Conservation (phyloP, 1,140 invertebrate genomes). For the Danaus plexippus region DNA sequence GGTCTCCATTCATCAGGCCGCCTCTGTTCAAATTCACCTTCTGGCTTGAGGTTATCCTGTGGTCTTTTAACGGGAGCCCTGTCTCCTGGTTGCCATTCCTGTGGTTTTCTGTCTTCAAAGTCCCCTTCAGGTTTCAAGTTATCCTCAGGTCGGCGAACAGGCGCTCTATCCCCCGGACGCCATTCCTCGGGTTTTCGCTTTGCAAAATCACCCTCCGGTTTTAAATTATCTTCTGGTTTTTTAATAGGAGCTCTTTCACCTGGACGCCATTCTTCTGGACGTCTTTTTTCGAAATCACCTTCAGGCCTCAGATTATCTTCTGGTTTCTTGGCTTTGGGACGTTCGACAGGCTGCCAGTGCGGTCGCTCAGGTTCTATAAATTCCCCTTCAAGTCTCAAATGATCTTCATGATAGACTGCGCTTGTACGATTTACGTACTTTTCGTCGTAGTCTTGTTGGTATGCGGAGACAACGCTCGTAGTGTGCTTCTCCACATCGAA, state of each 20-base stretch:
- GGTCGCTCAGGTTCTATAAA: constrained; percentile 59
- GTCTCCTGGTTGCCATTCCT: constrained; percentile 75
- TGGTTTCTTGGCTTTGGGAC: constrained; percentile 64
- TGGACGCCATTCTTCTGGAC: constrained; percentile 52
- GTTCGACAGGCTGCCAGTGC: constrained; percentile 60
- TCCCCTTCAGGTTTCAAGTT: constrained; percentile 66
- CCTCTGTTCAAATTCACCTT: constrained; percentile 72
- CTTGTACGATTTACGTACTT: constrained; percentile 74
- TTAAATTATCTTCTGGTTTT: constrained; percentile 47
- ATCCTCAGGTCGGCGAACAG: constrained; percentile 42
- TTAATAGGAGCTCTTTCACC: constrained; percentile 70
- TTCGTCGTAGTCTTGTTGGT: constrained; percentile 77
- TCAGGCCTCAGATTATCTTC: constrained; percentile 52
- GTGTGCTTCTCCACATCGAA: constrained; percentile 68
- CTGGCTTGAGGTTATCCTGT: constrained; percentile 64
- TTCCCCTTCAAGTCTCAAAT: constrained; percentile 72
- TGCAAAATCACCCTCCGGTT: constrained; percentile 68
- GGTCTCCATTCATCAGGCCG: constrained; percentile 68
- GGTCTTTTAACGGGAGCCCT: constrained; percentile 74
- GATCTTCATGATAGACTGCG: constrained; percentile 72
- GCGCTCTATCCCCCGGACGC: constrained; percentile 67
- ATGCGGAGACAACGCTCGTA: constrained; percentile 75
- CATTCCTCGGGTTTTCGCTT: constrained; percentile 64
- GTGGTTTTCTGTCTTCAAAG: constrained; percentile 81
- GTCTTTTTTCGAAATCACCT: constrained; percentile 67